Base-by-base conservation (phyloP, 2,888 invertebrate species). In the Ormia ochracea region DNA sequence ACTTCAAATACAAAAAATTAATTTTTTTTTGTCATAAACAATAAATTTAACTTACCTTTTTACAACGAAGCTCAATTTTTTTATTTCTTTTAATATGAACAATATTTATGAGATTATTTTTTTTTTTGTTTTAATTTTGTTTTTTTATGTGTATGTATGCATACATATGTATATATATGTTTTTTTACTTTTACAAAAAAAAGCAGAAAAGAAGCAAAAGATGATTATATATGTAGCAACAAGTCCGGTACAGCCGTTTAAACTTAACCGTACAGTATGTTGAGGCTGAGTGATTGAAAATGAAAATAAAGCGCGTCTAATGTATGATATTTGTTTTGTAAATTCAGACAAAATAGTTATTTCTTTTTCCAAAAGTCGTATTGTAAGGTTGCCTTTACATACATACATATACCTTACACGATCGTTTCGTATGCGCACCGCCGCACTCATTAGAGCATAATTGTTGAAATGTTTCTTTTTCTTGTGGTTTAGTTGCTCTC, bases 241-340 rank as follows among this genome's bases (percentile, higher is more conserved):
- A n/a, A 26, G 45, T 52, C n/a, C 26, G 10, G 9, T 17, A 26
- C 21, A 14, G 9, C 52, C 36, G 23, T 65, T 28, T 43, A 52
- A 69, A 65, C 74, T 75, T 69, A 48, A 59, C 74, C 66, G 63
- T 70, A 54, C 79, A 74, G 45, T 52, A 59, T 74, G 45, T 70
- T 59, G 65, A 79, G 69, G 74, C 70, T 79, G 79, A 79, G 75
- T 79, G 74, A 5, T 75, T 59, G n/a, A 36, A 74, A 79, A 43
- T 26, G 31, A 41, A 74, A 54, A 63, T 52, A 70, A 70, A 56
- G 56, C 73, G 70, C 58, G 79, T 75, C 70, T 79, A 78, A 79
- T 79, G 74, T 78, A 79, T 43, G 43, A n/a, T 58, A 69, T 65
- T 36, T 59, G 31, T 74, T 74, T 52, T 9, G 43, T 58, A 50